Evolutionary conservation across 2,113 vertebrate genomes (phyloP), one percentile per base, ranked within the genome.

Genomic region (Terrapene triunguis): DNA sequence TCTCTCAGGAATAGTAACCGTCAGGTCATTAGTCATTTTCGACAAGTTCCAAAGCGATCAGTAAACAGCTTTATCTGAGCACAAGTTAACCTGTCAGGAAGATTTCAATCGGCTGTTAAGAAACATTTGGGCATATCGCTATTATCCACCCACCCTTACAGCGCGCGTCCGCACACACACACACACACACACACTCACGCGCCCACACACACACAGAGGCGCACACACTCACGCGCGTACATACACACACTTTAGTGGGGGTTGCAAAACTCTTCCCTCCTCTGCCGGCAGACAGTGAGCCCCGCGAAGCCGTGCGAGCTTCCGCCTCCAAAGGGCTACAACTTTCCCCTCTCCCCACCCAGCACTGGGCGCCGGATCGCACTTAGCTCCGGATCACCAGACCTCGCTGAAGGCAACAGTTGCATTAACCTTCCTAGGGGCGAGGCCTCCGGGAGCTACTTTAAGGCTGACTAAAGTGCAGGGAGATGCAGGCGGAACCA

Each of bases 401-500:
- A 6, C 82, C 76, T 96, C 79, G 85, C 82, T 32, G 50, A 81
- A 42, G 89, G 92, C 95, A 95, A 90, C 94, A 92, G 91, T 84
- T 92, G 91, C 84, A 76, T 91, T 82, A 83, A 85, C 54, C 74
- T 53, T 78, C 79, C 80, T 74, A 47, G 65, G 44, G 83, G 79
- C 25, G 38, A 72, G 54, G 76, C 76, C 57, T 10, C 27, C 42
- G 17, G 54, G 69, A 35, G 84, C 76, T 59, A 27, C 38, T 76
- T 42, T 17, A 51, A 4, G 42, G 38, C 50, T 74, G 32, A 25
- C 14, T 19, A 27, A 62, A 62, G 89, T 89, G 93, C 84, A 74
- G 91, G 88, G 87, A 92, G 91, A 91, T 82, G 96, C 95, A 92
- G 95, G 92, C 89, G 82, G 72, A 96, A 87, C 96, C 91, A 32